Conservation (phyloP, 2,797 vertebrate genomes). For the Anabas testudineus region DNA sequence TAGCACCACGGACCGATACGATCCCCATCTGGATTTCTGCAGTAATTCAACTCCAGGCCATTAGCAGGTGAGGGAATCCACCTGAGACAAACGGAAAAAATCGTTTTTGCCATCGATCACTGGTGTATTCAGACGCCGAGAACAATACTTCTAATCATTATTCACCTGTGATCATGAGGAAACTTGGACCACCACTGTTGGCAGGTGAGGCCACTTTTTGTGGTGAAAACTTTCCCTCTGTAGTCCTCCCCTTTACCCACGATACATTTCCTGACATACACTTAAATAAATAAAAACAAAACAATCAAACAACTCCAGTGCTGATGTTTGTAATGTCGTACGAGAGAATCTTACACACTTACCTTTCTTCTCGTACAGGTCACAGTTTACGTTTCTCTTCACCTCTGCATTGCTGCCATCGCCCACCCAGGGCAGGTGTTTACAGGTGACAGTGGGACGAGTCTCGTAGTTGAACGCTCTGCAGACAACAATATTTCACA, state of each 20-base stretch:
- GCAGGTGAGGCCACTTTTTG: constrained; percentile 86
- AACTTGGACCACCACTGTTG: constrained; percentile 93
- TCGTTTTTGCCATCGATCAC: background rate
- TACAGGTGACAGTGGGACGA: constrained; percentile 86
- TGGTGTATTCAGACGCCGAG: background rate
- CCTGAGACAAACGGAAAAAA: constrained; percentile 71
- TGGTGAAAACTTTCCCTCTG: constrained; percentile 87
- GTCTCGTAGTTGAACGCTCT: constrained; percentile 94
- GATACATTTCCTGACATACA: constrained; percentile 92
- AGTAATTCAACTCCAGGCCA: constrained; percentile 94
- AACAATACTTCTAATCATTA: too few species aligned
- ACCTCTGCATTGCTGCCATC: constrained; percentile 84
- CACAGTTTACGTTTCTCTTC: constrained; percentile 91
- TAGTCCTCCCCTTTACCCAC: constrained; percentile 89
- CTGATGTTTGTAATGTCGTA: background rate
- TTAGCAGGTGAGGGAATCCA: constrained; percentile 88
- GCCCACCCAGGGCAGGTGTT: constrained; percentile 91
- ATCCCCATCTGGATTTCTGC: constrained; percentile 93
- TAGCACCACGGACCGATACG: constrained; percentile 94
- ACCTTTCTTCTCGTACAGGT: constrained; percentile 98
- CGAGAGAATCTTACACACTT: constrained; percentile 17
- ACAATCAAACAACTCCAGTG: background rate
- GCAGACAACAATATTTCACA: constrained; percentile 28
- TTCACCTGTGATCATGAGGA: constrained; percentile 94
- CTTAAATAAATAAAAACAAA: constrained; percentile 80